phyloP scores from a whole-genome alignment of 2,113 vertebrate genomes.

The Sinocyclocheilus maitianheensis region DNA sequence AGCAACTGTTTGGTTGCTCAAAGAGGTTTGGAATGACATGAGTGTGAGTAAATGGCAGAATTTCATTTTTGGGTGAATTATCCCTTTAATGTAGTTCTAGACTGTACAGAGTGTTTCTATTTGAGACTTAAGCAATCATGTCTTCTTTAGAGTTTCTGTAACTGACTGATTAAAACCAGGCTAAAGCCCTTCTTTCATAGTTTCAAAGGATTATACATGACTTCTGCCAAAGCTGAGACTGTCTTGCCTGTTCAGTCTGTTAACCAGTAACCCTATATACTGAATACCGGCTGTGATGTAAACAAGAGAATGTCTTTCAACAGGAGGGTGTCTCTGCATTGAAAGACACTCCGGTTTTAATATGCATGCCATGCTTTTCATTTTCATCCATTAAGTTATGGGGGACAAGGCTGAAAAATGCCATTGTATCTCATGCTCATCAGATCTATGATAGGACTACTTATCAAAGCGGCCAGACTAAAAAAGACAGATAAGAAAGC shows the following conservation, averaged over 20 bases:
- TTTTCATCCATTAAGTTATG: neutral
- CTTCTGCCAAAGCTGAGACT: constrained; percentile 6
- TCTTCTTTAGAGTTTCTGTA: constrained; percentile 17
- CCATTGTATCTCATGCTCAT: neutral
- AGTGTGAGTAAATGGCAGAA: neutral
- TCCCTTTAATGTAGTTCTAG: neutral
- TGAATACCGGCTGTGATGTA: constrained; percentile 34
- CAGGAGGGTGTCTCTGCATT: neutral
- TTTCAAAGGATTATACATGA: constrained; percentile 22
- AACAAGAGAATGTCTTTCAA: constrained; percentile 49
- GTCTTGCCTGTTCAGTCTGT: constrained; percentile 48
- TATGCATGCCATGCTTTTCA: neutral
- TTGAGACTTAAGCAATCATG: constrained; percentile 25
- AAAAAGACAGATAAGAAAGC: neutral
- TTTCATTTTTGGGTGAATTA: neutral
- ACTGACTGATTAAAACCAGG: constrained; percentile 27
- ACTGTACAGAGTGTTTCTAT: neutral
- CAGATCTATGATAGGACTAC: neutral
- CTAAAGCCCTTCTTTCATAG: constrained; percentile 27
- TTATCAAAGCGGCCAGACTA: neutral
- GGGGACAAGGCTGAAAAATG: neutral
- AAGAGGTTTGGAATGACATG: neutral
- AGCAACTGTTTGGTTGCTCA: neutral
- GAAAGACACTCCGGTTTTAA: constrained; percentile 1
- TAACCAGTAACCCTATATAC: constrained; percentile 57